Conservation (phyloP, 2,797 vertebrate genomes). For the Esox lucius region DNA sequence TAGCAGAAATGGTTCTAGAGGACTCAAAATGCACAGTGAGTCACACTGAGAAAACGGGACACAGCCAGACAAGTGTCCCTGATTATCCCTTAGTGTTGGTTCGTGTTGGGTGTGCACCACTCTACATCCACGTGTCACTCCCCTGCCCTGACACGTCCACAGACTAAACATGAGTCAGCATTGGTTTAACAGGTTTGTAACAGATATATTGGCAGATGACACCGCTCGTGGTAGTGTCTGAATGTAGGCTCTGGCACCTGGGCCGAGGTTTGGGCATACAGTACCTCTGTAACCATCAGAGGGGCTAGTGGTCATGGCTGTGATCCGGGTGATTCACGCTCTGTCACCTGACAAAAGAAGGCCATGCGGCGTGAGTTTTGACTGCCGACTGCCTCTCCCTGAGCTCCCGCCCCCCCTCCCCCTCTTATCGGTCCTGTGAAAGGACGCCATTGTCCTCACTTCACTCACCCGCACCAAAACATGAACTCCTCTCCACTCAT, state of each 20-base stretch:
- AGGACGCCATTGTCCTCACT: slow-evolving; percentile 46
- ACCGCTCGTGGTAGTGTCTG: neutral
- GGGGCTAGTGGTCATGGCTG: neutral
- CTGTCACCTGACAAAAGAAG: slow-evolving; percentile 21
- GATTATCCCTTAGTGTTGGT: neutral
- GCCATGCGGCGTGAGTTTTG: slow-evolving; percentile 42
- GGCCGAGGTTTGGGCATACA: neutral
- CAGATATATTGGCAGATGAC: neutral
- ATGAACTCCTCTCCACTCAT: slow-evolving; percentile 33
- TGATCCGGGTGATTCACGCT: slow-evolving; percentile 5
- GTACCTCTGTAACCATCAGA: neutral
- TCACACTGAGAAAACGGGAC: slow-evolving; percentile 27
- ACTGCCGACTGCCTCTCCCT: slow-evolving; percentile 19
- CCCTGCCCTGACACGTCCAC: neutral
- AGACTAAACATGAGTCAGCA: neutral
- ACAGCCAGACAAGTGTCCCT: slow-evolving; percentile 12
- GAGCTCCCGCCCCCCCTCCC: neutral
- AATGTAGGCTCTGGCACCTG: neutral
- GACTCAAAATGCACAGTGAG: slow-evolving; percentile 18
- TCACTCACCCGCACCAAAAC: slow-evolving; percentile 43
- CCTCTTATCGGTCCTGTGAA: slow-evolving; percentile 43
- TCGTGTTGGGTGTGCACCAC: neutral
- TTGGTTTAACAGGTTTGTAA: neutral
- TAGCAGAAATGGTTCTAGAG: slow-evolving; percentile 11
- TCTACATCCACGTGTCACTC: neutral